Evolutionary conservation across 35 echinoderm and acorn worm genomes (phyloP).

Genomic region (Eucidaris tribuloides): DNA sequence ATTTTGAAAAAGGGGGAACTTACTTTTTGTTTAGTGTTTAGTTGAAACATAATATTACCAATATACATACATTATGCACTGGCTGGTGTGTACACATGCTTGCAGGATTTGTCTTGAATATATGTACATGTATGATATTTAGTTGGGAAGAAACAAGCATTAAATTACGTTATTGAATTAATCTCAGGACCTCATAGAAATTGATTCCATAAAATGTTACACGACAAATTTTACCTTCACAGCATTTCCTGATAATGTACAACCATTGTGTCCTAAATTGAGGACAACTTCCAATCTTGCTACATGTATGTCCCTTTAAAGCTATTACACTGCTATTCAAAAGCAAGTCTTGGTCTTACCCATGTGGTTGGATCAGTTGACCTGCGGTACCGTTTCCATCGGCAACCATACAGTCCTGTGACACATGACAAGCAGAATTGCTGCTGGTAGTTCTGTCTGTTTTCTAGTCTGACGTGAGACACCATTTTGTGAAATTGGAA

Average conservation of each 20-base stretch:
- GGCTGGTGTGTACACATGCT: neutral
- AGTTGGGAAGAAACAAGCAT: too few species aligned
- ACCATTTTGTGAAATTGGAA: conserved; percentile 44
- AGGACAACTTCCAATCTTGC: too few species aligned
- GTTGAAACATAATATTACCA: too few species aligned
- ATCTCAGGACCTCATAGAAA: too few species aligned
- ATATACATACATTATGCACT: too few species aligned
- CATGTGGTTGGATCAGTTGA: conserved; percentile 84
- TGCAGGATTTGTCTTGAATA: neutral
- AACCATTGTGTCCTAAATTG: too few species aligned
- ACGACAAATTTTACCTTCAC: too few species aligned
- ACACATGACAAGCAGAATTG: conserved; percentile 95
- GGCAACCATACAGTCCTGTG: conserved; percentile 88
- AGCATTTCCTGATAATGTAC: too few species aligned
- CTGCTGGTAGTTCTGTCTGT: conserved; percentile 79
- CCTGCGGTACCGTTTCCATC: conserved; percentile 91
- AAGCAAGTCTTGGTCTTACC: conserved; percentile 40
- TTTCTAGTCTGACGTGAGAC: conserved; percentile 81
- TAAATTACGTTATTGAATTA: neutral
- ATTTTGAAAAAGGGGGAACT: too few species aligned
- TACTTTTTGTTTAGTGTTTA: too few species aligned
- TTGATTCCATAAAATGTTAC: too few species aligned
- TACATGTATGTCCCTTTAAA: too few species aligned
- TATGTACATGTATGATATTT: neutral
- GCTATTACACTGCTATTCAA: neutral